A percentile compares a stretch with the other conserved stretches of the same genome.
phyloP scores from a whole-genome alignment of 2,113 vertebrate genomes.

The Periophthalmus modestus region DNA sequence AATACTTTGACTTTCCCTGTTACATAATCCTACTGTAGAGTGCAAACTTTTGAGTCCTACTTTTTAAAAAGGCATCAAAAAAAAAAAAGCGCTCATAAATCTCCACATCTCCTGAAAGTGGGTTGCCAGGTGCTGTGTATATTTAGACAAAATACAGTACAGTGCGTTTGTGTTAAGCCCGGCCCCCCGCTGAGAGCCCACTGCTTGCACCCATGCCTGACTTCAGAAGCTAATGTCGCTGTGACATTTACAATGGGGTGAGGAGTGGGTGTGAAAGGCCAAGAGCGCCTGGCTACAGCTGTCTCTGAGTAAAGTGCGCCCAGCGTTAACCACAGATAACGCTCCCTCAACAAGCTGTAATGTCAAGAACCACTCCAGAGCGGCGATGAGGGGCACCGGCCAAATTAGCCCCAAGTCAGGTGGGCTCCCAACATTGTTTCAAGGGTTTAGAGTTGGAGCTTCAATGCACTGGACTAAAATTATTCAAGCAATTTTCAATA shows the following conservation, averaged over 20 bases:
- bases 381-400: conserved; percentile 11
- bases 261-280: conserved; percentile 67
- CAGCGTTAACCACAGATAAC: conserved; percentile 59
- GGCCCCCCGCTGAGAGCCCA: conserved; percentile 23
- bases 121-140: conserved; percentile 7
- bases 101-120: conserved; percentile 1
- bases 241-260: conserved; percentile 70
- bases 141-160: neutral
- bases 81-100: neutral
- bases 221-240: conserved; percentile 55
- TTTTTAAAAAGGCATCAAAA: neutral
- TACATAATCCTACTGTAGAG: neutral
- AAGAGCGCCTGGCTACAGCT: conserved; percentile 43
- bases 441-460: neutral
- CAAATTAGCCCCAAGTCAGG: neutral
- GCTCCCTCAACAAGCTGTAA: conserved; percentile 54
- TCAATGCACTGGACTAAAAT: neutral
- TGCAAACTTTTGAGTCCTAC: neutral
- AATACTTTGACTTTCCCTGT: neutral
- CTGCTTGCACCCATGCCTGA: conserved; percentile 42
- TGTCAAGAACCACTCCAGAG: conserved; percentile 59
- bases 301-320: conserved; percentile 44
- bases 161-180: conserved; percentile 3
- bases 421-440: neutral
- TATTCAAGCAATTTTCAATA: neutral